Evolutionary conservation across 2,113 vertebrate genomes (phyloP).

Genomic region (Gopherus flavomarginatus): DNA sequence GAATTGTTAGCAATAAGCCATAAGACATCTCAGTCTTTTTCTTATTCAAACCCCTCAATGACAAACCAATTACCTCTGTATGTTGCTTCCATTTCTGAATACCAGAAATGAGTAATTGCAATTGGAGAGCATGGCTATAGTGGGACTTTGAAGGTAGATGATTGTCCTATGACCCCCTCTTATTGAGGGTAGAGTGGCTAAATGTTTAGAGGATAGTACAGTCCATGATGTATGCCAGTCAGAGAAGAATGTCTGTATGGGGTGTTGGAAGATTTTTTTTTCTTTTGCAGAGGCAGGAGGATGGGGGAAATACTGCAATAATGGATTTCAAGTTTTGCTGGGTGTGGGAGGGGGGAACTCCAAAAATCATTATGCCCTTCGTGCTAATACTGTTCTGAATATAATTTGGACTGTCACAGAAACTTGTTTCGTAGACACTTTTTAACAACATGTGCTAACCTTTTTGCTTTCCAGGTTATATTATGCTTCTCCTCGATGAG

Average conservation of each 20-base stretch:
- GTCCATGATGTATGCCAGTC: background rate
- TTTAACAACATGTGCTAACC: background rate
- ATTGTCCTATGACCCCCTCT: background rate
- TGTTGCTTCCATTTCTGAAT: background rate
- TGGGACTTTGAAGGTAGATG: background rate
- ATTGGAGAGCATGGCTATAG: background rate
- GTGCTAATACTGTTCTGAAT: background rate
- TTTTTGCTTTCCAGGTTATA: slow-evolving; percentile 72
- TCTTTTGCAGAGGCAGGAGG: background rate
- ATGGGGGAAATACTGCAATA: background rate
- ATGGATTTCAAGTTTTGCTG: background rate
- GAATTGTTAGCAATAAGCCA: background rate
- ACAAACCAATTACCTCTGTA: background rate
- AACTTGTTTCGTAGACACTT: background rate
- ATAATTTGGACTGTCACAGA: background rate
- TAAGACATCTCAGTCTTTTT: background rate
- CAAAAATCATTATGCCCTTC: background rate
- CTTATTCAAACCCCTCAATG: background rate
- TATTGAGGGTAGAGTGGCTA: background rate
- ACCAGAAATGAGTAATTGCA: background rate
- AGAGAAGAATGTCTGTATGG: background rate
- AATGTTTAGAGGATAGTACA: background rate
- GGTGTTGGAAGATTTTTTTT: background rate
- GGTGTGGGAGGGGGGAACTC: background rate
- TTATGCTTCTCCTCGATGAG: slow-evolving; percentile 82